A percentile compares a stretch with the other conserved stretches of the same genome.
Conservation (phyloP, 2,888 invertebrate genomes). For the Erpobdella octoculata region DNA sequence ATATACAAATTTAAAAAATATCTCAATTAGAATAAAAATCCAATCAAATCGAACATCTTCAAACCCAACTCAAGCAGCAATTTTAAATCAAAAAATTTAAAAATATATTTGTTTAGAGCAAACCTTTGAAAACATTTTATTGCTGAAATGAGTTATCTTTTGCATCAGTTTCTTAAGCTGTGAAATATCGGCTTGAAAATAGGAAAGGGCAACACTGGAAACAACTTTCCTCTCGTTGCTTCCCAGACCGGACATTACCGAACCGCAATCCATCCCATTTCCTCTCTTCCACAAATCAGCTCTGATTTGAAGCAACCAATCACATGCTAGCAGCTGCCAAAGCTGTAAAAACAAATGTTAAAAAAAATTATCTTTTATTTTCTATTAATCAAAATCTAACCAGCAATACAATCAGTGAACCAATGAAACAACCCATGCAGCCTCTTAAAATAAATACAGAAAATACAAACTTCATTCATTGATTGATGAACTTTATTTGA, state of each 20-base stretch:
- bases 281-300: conserved; percentile 4
- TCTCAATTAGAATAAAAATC: background rate
- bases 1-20: background rate
- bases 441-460: background rate
- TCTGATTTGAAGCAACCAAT: background rate
- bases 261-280: background rate
- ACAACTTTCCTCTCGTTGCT: background rate
- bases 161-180: background rate
- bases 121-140: background rate
- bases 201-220: background rate
- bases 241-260: background rate
- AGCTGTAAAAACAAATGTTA: too few species aligned
- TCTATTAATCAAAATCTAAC: background rate
- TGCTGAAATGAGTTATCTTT: background rate
- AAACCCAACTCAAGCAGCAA: background rate
- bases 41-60: background rate
- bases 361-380: too few species aligned
- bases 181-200: conserved; percentile 6
- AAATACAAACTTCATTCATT: background rate
- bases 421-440: background rate
- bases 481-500: background rate
- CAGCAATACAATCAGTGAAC: background rate
- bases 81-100: background rate
- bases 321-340: conserved; percentile 13
- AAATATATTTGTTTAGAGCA: background rate